Evolutionary conservation across 2,113 vertebrate species (phyloP).

Genomic region (Melanotaenia duboulayi): DNA sequence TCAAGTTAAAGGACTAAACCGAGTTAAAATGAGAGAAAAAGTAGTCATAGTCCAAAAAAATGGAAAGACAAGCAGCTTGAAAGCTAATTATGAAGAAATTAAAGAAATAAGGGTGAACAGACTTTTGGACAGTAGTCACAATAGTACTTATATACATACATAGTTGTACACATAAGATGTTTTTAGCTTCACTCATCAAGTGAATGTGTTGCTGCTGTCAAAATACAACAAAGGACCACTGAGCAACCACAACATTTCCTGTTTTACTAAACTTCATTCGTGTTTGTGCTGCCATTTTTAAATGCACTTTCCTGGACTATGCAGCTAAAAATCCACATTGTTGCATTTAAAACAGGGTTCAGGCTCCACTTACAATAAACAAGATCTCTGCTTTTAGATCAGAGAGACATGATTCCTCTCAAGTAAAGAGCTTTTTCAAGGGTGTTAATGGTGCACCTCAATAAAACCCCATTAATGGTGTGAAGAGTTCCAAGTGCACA

Average conservation of each 20-base stretch:
- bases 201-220: conserved; percentile 4
- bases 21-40: no score
- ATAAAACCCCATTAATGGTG: no score
- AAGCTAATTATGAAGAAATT: neutral
- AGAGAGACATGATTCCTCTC: neutral
- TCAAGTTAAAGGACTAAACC: no score
- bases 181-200: neutral
- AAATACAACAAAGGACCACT: neutral
- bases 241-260: neutral
- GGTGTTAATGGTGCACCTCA: no score
- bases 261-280: neutral
- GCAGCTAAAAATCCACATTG: neutral
- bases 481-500: neutral
- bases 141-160: neutral
- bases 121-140: neutral
- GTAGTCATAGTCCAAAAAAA: no score
- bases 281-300: neutral
- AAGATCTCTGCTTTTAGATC: neutral
- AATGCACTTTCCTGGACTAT: neutral
- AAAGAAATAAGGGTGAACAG: no score
- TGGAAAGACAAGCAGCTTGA: no score
- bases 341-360: neutral
- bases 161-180: neutral
- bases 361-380: neutral
- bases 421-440: neutral